Percentiles rank a stretch among this genome's conserved stretches.
Evolutionary conservation across 2,888 invertebrate species (phyloP).

Genomic region (Calameuta filiformis): DNA sequence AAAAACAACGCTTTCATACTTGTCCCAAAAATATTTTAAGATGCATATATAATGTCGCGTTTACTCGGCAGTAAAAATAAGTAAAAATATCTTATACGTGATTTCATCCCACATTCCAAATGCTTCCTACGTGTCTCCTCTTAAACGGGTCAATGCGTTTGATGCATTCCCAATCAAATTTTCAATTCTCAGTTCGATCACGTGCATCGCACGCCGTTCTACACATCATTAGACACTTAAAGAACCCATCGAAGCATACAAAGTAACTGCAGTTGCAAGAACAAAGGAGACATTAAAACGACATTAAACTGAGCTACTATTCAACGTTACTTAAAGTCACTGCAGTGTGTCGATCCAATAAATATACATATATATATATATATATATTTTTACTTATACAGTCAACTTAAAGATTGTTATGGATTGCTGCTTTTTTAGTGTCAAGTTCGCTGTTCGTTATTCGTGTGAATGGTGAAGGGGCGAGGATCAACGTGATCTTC

Average conservation of each 20-base stretch:
- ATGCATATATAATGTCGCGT: background rate
- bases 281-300: background rate
- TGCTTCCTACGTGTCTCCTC: background rate
- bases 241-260: background rate
- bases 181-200: background rate
- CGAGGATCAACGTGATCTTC: conserved; percentile 1
- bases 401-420: background rate
- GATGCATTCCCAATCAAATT: background rate
- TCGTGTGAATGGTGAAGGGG: background rate
- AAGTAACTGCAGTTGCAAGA: background rate
- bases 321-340: background rate
- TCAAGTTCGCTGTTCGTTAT: background rate
- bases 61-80: background rate
- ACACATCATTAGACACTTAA: background rate
- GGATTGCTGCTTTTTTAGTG: background rate
- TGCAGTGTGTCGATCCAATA: background rate
- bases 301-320: background rate
- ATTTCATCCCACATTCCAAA: background rate
- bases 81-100: background rate
- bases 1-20: background rate
- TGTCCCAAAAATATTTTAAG: background rate
- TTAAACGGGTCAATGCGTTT: background rate
- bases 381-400: background rate
- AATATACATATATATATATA: background rate
- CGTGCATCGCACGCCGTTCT: background rate